A percentile compares a stretch with the other conserved stretches of the same genome.
Evolutionary conservation across 2,797 vertebrate genomes (phyloP).

Genomic region (Schizopygopsis pylzovi): DNA sequence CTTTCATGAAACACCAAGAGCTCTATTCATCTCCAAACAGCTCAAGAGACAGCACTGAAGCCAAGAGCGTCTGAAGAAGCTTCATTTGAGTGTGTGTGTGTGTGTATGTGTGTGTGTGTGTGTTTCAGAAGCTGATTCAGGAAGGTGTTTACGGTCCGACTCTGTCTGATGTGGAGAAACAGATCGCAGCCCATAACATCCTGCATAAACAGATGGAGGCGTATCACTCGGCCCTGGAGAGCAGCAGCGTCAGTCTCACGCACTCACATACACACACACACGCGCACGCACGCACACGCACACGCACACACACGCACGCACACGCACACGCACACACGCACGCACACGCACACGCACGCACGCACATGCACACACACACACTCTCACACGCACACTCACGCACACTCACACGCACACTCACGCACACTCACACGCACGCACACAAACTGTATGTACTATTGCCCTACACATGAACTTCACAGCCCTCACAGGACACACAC

Average conservation of each 20-base stretch:
- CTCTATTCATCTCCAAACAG: background rate
- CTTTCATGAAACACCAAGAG: background rate
- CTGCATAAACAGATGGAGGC: conserved; percentile 89
- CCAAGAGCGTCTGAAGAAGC: background rate
- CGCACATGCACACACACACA: too few relatives aligned
- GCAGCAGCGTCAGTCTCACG: conserved; percentile 43
- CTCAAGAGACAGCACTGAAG: background rate
- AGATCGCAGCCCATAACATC: conserved; percentile 91
- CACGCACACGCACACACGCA: background rate
- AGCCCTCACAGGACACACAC: too few relatives aligned
- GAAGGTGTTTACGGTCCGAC: conserved; percentile 78
- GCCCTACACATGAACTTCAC: too few relatives aligned
- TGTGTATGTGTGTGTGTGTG: conserved; percentile 38
- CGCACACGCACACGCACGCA: too few relatives aligned
- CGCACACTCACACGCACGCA: background rate
- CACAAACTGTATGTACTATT: too few relatives aligned
- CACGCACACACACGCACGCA: background rate
- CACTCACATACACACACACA: background rate
- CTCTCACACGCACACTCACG: too few relatives aligned
- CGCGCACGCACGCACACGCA: background rate
- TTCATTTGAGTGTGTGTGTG: background rate
- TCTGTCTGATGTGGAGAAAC: conserved; percentile 87
- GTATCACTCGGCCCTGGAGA: conserved; percentile 81
- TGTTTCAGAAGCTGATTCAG: conserved; percentile 72
- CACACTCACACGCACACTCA: too few relatives aligned